Base-by-base conservation (phyloP, 1,140 invertebrate species). In the Ylistrum balloti region DNA sequence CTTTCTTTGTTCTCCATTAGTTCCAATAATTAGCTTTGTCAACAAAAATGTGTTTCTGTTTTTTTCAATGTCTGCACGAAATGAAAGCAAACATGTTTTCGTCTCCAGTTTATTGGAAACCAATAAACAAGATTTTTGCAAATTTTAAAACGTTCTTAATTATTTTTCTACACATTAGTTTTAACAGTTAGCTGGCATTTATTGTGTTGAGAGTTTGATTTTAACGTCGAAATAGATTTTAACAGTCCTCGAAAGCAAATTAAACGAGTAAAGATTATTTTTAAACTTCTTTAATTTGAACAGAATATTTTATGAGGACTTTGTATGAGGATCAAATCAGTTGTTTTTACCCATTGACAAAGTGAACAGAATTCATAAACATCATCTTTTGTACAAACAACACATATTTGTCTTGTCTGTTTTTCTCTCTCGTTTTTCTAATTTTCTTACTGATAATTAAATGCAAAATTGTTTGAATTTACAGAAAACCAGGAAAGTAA, bases 121-220 rank as follows among this genome's bases (percentile, higher is more conserved):
- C 56, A 74, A 74, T 74, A 74, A 74, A 74, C 56, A 74, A 74
- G 56, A 74, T 74, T 74, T 74, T 74, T 74, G 56, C 56, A 74
- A 74, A 74, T 74, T 74, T n/a, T 74, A 74, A 74, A 74, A 28
- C 56, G 56, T n/a, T 74, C 56, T 74, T 74, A 74, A 74, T 74
- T 74, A 74, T 74, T 74, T 74, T 74, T 74, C 56, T 28, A 74
- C 56, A 74, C 56, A 74, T 74, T 74, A 11, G 56, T 74, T 74
- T 74, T 74, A 74, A 74, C 56, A 74, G 56, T 74, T 74, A n/a
- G 56, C 56, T 74, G 56, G 56, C 56, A 17, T 74, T 74, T 74
- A 74, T 74, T 74, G 56, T 17, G 41, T 74, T 0, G 56, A 74
- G 1, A n/a, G 56, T 74, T 74, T 74, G 56, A 74, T 74, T 74